Base-by-base conservation (phyloP, 2,888 invertebrate species). In the Yponomeuta cagnagella region DNA sequence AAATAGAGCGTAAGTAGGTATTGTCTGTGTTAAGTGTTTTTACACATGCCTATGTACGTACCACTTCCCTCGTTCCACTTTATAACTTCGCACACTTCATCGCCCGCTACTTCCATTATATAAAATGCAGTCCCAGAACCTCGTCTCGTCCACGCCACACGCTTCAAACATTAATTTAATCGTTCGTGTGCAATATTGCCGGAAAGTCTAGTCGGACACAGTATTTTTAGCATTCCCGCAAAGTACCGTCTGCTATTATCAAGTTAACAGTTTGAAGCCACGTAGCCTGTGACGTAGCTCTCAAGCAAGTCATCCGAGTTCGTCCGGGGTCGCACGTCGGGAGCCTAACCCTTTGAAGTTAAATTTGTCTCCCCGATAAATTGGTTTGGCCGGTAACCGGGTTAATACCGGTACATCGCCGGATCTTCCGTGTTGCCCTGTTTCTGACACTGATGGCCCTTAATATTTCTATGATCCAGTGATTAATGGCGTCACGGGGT, bases 161-260 rank as follows among this genome's bases (percentile, higher is more conserved):
- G 31, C 65, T 65, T 65, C 8, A 43, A 43, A 12, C 8, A 65
- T 65, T 33, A 33, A 23, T 23, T 9, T 31, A 65, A 43, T 65
- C 65, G 52, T 58, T 65, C 64, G 65, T 10, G 65, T 65, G 65
- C 65, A 65, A 65, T 65, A 65, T 65, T 65, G 65, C 31, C 10
- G 65, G 30, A 65, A 65, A 33, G 33, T 65, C 65, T 65, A 65
- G 65, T n/a, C 8, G 33, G 33, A 33, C 33, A 65, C 65, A 31
- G 10, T 33, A 31, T 48, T 10, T 65, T 66, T 43, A 67, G n/a
- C 48, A 6, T 10, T 68, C 23, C 48, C 9, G 48, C 43, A 15
- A 43, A 15, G 43, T 23, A 15, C 23, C 15, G 68, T 48, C 48
- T 23, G 23, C 43, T 68, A 30, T 68, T 68, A 67, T 23, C 37